These are phyloP conservation scores for Dendrocopos noguchii DNA, from an alignment of 2,113 vertebrate species.

Conservation along the genomic window DNA sequence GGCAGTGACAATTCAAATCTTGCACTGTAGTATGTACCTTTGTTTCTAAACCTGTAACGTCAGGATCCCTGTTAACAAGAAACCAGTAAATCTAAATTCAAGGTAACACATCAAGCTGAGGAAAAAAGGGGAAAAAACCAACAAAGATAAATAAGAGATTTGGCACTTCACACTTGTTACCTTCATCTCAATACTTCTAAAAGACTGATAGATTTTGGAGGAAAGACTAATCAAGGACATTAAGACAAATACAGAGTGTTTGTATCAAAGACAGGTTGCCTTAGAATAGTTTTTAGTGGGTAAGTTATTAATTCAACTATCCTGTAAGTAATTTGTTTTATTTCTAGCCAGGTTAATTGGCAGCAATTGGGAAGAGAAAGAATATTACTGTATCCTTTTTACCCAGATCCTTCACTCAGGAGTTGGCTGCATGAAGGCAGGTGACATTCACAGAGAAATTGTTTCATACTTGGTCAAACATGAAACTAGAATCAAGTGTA, in stretches of 20 bases:
- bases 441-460: neutral
- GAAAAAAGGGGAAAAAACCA: neutral
- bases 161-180: neutral
- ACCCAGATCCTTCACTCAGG: neutral
- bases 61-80: neutral
- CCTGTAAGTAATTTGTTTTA: neutral
- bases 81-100: neutral
- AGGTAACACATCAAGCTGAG: neutral
- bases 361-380: neutral
- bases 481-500: neutral
- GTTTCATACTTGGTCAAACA: neutral
- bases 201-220: neutral
- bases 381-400: neutral
- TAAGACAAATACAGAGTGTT: neutral
- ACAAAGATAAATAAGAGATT: neutral
- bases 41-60: neutral
- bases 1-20: neutral
- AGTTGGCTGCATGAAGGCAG: neutral
- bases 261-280: neutral
- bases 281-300: neutral
- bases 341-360: neutral
- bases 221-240: neutral
- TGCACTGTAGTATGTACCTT: neutral
- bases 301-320: too few relatives aligned
- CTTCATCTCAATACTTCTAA: neutral